phyloP scores from a whole-genome alignment of 2,888 invertebrate species.

The Orgyia antiqua region DNA sequence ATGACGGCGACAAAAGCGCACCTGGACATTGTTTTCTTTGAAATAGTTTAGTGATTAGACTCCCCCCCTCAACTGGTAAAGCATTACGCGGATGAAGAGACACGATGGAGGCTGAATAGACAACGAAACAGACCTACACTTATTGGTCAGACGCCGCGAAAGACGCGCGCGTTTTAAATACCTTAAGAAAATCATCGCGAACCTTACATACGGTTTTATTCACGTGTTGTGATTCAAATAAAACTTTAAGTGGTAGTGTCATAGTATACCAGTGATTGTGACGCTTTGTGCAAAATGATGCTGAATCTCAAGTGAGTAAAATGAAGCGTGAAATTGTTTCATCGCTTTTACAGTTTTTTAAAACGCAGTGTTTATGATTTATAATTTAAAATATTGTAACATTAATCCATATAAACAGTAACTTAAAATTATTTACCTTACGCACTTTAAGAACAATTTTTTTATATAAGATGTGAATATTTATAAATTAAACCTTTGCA shows the following conservation, averaged over 20 bases:
- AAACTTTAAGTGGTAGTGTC: conserved; percentile 27
- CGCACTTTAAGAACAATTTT: no score
- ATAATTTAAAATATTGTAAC: no score
- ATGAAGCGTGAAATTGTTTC: no score
- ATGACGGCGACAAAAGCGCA: conserved; percentile 36
- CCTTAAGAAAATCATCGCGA: conserved; percentile 13
- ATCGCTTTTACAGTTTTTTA: no score
- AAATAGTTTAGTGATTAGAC: conserved; percentile 45
- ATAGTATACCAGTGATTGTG: conserved; percentile 33
- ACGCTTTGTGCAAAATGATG: conserved; percentile 58
- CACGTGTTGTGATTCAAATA: conserved; percentile 18
- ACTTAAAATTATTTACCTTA: no score
- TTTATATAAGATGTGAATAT: no score
- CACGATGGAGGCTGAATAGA: conserved; percentile 47
- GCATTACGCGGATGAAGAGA: conserved; percentile 53
- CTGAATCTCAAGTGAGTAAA: conserved; percentile 61
- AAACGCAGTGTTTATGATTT: no score
- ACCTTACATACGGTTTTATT: conserved; percentile 19
- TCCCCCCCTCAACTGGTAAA: conserved; percentile 34
- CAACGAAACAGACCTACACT: conserved; percentile 39
- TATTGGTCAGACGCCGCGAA: conserved; percentile 39
- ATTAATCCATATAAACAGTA: no score
- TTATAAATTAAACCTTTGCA: no score
- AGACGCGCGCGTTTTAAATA: conserved; percentile 32
- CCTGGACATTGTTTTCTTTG: conserved; percentile 44